phyloP scores from a whole-genome alignment of 2,797 vertebrate species.

The Trichosurus vulpecula region DNA sequence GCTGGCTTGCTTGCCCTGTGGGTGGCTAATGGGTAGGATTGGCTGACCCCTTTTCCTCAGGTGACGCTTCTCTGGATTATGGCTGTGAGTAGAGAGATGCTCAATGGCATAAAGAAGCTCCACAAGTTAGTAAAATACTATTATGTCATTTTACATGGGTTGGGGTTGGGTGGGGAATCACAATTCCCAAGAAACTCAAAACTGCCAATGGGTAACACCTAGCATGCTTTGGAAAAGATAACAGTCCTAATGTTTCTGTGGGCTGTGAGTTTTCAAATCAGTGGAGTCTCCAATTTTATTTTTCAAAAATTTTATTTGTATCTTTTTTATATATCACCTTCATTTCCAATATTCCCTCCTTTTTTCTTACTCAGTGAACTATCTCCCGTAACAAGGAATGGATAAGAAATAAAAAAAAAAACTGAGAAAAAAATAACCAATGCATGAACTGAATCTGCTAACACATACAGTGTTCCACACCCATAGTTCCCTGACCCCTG shows the following conservation, averaged over 20 bases:
- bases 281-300: not conserved
- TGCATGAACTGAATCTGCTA: not conserved
- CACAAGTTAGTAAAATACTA: not conserved
- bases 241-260: not conserved
- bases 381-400: not conserved
- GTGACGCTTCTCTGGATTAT: not conserved
- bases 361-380: not conserved
- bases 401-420: not conserved
- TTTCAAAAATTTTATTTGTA: constrained; percentile 16
- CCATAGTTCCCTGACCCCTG: not conserved
- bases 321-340: not conserved
- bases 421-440: not conserved
- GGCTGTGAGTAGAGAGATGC: not conserved
- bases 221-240: not conserved
- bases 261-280: constrained; percentile 19
- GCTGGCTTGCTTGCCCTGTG: not conserved
- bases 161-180: not conserved
- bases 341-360: not conserved
- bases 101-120: not conserved
- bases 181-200: not conserved
- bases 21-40: not conserved
- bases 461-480: not conserved
- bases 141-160: not conserved
- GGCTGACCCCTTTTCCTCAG: not conserved
- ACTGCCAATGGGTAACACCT: too few relatives aligned